Base-by-base conservation (phyloP, 2,888 invertebrate species). In the Lasioglossum calceatum region DNA sequence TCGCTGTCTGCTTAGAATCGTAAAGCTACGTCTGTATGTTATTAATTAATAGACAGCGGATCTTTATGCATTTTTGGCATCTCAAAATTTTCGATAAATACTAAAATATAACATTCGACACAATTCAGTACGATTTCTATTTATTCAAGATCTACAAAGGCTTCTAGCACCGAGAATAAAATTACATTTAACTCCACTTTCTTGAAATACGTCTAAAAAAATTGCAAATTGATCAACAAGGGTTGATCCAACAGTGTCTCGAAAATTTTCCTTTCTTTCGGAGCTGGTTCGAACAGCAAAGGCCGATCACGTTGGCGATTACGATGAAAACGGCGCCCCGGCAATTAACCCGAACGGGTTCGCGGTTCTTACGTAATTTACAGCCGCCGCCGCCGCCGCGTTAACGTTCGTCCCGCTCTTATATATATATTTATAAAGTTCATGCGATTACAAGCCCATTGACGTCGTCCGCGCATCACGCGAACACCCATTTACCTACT, bases 401-500 rank as follows among this genome's bases (percentile, higher is more conserved):
- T 74, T 81, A 77, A 81, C 81, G 76, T 82, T 74, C 61, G 64
- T 42, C 54, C 44, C 42, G n/a, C 77, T 27, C 71, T 64, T 70
- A 32, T 39, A 80, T 39, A 80, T 67, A 80, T 79, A 77, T 91
- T 89, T 88, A 82, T 87, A 86, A 88, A 84, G 86, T 91, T 88
- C 84, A 86, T 81, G 82, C 50, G 89, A 91, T 91, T 91, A 87
- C 89, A 90, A 80, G 84, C 90, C 84, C 87, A 85, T 91, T 87
- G 91, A 87, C 88, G 88, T 86, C 82, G 85, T 79, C 39, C 77
- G 75, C 36, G 74, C 80, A 89, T 91, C 91, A 86, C 86, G 88
- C 90, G 86, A 90, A 80, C 50, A 12, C 85, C 88, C 90, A 90
- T 91, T 91, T 91, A 91, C 90, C 91, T 87, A 87, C 88, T 91